Conservation (phyloP, 2,113 vertebrate genomes). For the Pitta sordida region DNA sequence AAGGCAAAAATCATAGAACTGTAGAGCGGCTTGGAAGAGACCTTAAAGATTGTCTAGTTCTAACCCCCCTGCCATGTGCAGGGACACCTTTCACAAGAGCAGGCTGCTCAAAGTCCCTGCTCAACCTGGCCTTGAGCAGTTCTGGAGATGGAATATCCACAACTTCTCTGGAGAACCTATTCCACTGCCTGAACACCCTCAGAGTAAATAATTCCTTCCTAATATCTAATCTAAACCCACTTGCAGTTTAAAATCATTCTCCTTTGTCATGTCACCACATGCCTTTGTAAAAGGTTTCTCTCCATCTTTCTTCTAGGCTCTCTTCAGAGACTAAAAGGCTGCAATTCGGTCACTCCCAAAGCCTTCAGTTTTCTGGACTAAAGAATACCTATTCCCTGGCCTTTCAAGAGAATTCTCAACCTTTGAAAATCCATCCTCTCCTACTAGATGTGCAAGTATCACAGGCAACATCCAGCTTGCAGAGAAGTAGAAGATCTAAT, state of each 20-base stretch:
- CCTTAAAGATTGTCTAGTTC: background rate
- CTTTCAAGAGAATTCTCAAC: background rate
- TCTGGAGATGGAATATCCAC: background rate
- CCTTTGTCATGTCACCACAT: rapidly evolving
- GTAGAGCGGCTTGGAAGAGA: background rate
- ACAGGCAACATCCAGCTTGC: background rate
- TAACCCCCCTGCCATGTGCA: rapidly evolving
- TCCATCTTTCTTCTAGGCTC: background rate
- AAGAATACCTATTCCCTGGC: background rate
- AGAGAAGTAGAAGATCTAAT: background rate
- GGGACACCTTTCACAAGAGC: rapidly evolving
- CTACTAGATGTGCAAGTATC: background rate
- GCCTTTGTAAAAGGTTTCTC: background rate
- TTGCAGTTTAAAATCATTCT: background rate
- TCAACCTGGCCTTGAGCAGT: background rate
- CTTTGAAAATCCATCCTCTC: background rate
- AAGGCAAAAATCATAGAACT: background rate
- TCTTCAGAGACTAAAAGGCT: background rate
- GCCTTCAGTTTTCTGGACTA: background rate
- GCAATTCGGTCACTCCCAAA: background rate
- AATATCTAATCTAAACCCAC: background rate
- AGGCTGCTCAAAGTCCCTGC: background rate
- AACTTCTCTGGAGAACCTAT: background rate
- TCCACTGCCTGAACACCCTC: background rate
- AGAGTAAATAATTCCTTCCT: background rate